Conservation (phyloP, 2,888 invertebrate species). For the Amiota mariae region DNA sequence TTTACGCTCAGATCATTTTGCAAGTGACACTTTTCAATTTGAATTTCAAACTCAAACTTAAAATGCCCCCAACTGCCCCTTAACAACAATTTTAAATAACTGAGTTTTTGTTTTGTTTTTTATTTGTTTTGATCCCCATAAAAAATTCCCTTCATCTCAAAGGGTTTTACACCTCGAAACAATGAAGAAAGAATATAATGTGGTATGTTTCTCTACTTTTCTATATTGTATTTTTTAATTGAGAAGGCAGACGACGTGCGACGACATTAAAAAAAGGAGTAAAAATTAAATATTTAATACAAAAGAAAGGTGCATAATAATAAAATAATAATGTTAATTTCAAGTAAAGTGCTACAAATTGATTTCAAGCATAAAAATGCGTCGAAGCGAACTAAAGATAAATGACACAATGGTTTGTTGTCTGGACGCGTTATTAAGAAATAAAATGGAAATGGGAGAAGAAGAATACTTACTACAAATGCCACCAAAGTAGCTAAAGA, state of each 20-base stretch:
- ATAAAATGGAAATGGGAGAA: slow-evolving; percentile 33
- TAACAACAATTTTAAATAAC: slow-evolving; percentile 11
- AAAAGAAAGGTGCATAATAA: slow-evolving; percentile 45
- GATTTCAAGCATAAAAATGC: slow-evolving; percentile 55
- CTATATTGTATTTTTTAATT: slow-evolving; percentile 50
- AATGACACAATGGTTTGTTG: slow-evolving; percentile 1
- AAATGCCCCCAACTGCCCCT: slow-evolving; percentile 38
- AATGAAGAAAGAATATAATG: slow-evolving; percentile 36
- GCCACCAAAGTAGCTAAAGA: slow-evolving; percentile 35
- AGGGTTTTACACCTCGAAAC: slow-evolving; percentile 48
- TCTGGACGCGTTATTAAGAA: slow-evolving; percentile 37
- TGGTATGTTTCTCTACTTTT: too few relatives aligned
- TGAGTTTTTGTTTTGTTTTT: slow-evolving; percentile 28
- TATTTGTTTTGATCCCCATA: slow-evolving; percentile 4
- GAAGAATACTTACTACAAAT: background rate
- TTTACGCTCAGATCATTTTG: slow-evolving; percentile 59
- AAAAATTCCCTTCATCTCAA: slow-evolving; percentile 12
- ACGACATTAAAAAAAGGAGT: slow-evolving; percentile 43
- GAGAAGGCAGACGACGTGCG: slow-evolving; percentile 54
- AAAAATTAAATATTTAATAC: slow-evolving; percentile 26
- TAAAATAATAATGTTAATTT: slow-evolving; percentile 58
- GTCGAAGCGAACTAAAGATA: background rate
- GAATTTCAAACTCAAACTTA: slow-evolving; percentile 18
- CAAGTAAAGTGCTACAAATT: slow-evolving; percentile 62
- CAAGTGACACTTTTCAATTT: slow-evolving; percentile 63